Evolutionary conservation across 2,797 vertebrate genomes (phyloP).

Genomic region (Sorex maritimensis): DNA sequence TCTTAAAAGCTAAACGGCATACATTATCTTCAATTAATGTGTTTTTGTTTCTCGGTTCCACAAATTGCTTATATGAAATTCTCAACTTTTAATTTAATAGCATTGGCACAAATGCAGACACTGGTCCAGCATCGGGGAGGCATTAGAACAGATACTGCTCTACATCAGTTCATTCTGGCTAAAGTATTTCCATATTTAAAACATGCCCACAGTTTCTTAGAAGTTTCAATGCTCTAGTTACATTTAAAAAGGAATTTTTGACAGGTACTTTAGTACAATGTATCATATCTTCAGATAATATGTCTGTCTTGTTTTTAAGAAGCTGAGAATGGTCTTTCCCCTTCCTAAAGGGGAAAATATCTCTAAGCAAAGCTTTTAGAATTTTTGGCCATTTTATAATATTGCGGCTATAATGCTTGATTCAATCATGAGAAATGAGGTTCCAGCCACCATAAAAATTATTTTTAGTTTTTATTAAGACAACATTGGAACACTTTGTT

Average conservation of each 20-base stretch:
- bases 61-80: conserved; percentile 1
- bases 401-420: conserved; percentile 26
- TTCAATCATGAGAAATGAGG: conserved; percentile 55
- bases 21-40: conserved; percentile 16
- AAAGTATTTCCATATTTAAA: conserved; percentile 60
- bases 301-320: conserved; percentile 57
- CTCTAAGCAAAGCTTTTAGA: conserved; percentile 58
- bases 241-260: conserved; percentile 33
- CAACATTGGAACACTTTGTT: conserved; percentile 5
- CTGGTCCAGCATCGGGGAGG: not conserved
- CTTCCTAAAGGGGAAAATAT: conserved; percentile 27
- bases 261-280: conserved; percentile 20
- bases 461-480: conserved; percentile 66
- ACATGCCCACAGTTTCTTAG: not conserved
- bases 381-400: not conserved
- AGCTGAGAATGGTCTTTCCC: conserved; percentile 62
- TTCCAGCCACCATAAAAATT: conserved; percentile 74
- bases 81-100: conserved; percentile 14
- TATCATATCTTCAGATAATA: conserved; percentile 15
- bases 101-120: not conserved
- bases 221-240: conserved; percentile 3
- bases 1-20: conserved; percentile 54
- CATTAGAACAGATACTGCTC: not conserved
- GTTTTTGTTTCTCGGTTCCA: conserved; percentile 52
- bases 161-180: not conserved